phyloP scores from a whole-genome alignment of 1,140 invertebrate species.

The Aphis gossypii region DNA sequence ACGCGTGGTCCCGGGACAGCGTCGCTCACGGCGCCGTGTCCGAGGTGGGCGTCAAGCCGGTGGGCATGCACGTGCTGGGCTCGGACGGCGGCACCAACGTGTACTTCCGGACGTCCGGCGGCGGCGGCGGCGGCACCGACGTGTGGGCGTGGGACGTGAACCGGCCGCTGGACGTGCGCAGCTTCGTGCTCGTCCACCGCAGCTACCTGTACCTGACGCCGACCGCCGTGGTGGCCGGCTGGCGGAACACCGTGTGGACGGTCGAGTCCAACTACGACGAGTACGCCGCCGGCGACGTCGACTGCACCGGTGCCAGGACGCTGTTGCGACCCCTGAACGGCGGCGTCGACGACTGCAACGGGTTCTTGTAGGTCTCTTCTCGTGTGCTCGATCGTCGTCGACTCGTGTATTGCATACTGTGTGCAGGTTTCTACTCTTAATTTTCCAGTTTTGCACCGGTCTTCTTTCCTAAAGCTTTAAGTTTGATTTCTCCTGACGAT shows the following conservation, averaged over 20 bases:
- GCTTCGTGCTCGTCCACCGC: constrained; percentile 1
- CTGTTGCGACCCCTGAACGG: neutral
- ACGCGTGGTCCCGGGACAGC: neutral
- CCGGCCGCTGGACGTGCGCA: constrained; percentile 12
- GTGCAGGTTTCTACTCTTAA: no score
- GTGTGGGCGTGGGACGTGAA: constrained; percentile 39
- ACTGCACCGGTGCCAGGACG: constrained; percentile 21
- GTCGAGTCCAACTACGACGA: constrained; percentile 46
- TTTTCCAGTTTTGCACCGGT: no score
- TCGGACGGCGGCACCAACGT: constrained; percentile 20
- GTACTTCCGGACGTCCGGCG: neutral
- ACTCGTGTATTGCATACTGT: no score
- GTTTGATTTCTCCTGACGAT: no score
- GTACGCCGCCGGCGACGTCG: neutral
- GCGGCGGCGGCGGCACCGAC: neutral
- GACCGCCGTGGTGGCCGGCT: neutral
- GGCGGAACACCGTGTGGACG: constrained; percentile 12
- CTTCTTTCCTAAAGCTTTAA: no score
- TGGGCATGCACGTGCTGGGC: neutral
- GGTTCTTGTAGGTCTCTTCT: neutral
- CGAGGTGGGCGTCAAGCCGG: constrained; percentile 29
- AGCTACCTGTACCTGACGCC: constrained; percentile 23
- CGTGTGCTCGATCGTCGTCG: neutral
- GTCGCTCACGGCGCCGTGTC: neutral
- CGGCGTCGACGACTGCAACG: neutral